Conservation (phyloP, 2,113 vertebrate species). For the Acrocephalus arundinaceus region DNA sequence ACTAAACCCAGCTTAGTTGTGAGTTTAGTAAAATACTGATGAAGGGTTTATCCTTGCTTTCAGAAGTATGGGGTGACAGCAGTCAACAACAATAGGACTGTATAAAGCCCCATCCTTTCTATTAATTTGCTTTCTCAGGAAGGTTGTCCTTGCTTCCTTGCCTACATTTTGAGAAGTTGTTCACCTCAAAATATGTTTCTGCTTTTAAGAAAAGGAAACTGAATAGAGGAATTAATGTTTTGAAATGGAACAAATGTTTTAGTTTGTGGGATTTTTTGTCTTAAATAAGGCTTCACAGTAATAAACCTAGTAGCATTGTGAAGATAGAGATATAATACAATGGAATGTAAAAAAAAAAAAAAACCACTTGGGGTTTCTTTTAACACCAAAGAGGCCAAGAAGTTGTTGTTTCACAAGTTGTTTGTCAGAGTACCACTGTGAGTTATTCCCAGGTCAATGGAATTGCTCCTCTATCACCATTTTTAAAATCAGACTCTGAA, state of each 20-base stretch:
- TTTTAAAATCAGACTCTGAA: background rate
- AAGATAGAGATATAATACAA: background rate
- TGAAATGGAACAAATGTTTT: background rate
- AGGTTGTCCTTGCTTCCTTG: background rate
- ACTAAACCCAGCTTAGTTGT: background rate
- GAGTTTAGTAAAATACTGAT: background rate
- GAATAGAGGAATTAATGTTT: background rate
- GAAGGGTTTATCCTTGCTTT: background rate
- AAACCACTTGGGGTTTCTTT: background rate
- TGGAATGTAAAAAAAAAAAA: background rate
- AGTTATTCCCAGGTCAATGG: background rate
- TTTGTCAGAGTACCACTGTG: background rate
- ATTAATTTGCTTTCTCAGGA: background rate
- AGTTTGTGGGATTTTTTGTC: accelerated
- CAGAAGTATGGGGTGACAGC: background rate
- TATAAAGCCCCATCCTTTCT: background rate
- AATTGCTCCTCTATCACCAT: background rate
- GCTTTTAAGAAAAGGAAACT: background rate
- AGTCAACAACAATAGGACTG: background rate
- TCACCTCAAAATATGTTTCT: background rate
- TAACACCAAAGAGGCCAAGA: background rate
- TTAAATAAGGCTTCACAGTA: background rate
- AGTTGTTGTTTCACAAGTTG: background rate
- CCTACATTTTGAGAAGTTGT: background rate
- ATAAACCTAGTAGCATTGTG: background rate